Evolutionary conservation across 2,113 vertebrate genomes (phyloP).

Genomic region (Romanogobio albipinnatus): DNA sequence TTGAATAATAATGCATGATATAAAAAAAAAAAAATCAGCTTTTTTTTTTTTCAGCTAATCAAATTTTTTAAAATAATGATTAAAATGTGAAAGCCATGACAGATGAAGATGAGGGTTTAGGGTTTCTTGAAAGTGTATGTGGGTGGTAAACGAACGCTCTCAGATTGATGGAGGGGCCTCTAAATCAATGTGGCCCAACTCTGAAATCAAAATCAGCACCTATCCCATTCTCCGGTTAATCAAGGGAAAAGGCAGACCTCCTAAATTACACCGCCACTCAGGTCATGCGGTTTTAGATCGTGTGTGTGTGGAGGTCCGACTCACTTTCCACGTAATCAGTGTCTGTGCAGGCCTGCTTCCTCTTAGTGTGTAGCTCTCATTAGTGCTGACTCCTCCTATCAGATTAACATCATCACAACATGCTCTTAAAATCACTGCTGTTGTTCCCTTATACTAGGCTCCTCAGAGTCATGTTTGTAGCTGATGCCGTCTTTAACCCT

Average conservation of each 20-base stretch:
- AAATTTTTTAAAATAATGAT: not conserved
- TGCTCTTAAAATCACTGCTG: slow-evolving; percentile 24
- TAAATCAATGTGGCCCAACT: slow-evolving; percentile 63
- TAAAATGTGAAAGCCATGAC: not conserved
- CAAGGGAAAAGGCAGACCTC: slow-evolving; percentile 61
- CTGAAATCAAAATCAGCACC: slow-evolving; percentile 65
- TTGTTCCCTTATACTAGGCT: not conserved
- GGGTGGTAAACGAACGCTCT: slow-evolving; percentile 28
- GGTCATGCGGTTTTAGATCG: slow-evolving; percentile 18
- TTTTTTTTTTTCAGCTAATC: not conserved
- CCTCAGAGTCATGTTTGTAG: not conserved
- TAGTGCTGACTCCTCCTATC: slow-evolving; percentile 66
- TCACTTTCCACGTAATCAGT: slow-evolving; percentile 61
- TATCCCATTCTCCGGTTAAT: slow-evolving; percentile 66
- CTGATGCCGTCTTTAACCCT: not conserved
- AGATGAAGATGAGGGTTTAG: not conserved
- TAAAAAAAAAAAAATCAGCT: no score
- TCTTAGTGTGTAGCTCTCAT: slow-evolving; percentile 66
- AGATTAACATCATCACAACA: slow-evolving; percentile 62
- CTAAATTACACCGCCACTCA: slow-evolving; percentile 36
- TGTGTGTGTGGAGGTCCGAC: slow-evolving; percentile 26
- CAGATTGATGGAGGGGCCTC: slow-evolving; percentile 57
- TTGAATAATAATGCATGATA: not conserved
- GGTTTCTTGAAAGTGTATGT: not conserved
- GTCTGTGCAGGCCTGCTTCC: slow-evolving; percentile 61